These are phyloP conservation scores for Diabrotica balteata DNA, from an alignment of 2,888 invertebrate genomes.

Conservation along the genomic window DNA sequence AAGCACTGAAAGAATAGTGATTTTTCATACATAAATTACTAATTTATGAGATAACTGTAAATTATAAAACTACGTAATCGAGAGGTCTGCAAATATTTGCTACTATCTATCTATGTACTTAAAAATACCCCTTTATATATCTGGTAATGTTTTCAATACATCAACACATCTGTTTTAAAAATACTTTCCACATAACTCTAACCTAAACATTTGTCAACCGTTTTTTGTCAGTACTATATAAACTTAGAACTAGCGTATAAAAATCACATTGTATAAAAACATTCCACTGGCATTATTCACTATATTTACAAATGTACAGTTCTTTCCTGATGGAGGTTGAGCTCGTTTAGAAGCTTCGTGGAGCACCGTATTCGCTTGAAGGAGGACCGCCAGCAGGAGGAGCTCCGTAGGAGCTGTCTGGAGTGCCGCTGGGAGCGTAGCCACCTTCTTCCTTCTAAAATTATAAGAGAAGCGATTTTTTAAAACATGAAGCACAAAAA, in stretches of 20 bases:
- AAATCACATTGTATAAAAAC: conserved; percentile 33
- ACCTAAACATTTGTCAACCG: conserved; percentile 38
- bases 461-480: not conserved
- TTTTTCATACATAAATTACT: not conserved
- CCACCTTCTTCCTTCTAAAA: conserved; percentile 57
- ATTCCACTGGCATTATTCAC: conserved; percentile 38
- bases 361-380: conserved; percentile 70
- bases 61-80: not conserved
- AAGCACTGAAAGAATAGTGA: too few relatives aligned
- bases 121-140: too few relatives aligned
- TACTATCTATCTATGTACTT: too few relatives aligned
- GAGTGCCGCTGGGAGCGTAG: conserved; percentile 58
- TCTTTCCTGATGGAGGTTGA: conserved; percentile 6
- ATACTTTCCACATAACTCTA: not conserved
- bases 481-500: too few relatives aligned
- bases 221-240: conserved; percentile 26
- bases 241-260: conserved; percentile 22
- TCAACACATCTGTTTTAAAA: not conserved
- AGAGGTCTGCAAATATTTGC: too few relatives aligned
- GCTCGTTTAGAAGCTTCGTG: conserved; percentile 46
- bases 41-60: not conserved
- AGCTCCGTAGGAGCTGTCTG: conserved; percentile 63
- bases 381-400: conserved; percentile 54
- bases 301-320: conserved; percentile 39
- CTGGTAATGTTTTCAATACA: not conserved